These are phyloP conservation scores for Pseudopodoces humilis DNA, from an alignment of 2,113 vertebrate species.

Conservation along the genomic window DNA sequence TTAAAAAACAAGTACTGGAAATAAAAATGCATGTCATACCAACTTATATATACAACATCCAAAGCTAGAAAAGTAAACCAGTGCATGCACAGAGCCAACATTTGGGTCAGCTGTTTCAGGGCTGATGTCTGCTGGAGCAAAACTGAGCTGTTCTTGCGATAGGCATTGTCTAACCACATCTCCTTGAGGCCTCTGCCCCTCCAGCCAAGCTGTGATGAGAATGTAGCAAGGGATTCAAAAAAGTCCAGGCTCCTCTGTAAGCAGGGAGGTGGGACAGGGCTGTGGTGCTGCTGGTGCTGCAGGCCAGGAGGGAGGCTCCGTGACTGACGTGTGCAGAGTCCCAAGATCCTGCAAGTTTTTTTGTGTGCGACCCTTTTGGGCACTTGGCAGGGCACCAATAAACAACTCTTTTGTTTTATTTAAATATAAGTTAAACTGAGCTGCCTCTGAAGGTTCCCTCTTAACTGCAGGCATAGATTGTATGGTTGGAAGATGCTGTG, in stretches of 20 bases:
- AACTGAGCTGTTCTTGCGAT: neutral
- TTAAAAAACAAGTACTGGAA: neutral
- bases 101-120: neutral
- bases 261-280: neutral
- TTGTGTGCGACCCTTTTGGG: neutral
- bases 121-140: neutral
- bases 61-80: neutral
- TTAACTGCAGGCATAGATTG: neutral
- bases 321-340: fast-evolving
- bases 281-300: neutral
- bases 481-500: neutral
- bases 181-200: neutral
- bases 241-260: neutral
- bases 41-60: neutral
- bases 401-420: neutral
- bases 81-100: neutral
- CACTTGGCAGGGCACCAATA: neutral
- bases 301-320: neutral
- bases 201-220: neutral
- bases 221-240: neutral
- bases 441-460: neutral
- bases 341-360: neutral
- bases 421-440: neutral
- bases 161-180: neutral
- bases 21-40: neutral